phyloP scores from a whole-genome alignment of 2,888 invertebrate genomes.

The Icerya purchasi region DNA sequence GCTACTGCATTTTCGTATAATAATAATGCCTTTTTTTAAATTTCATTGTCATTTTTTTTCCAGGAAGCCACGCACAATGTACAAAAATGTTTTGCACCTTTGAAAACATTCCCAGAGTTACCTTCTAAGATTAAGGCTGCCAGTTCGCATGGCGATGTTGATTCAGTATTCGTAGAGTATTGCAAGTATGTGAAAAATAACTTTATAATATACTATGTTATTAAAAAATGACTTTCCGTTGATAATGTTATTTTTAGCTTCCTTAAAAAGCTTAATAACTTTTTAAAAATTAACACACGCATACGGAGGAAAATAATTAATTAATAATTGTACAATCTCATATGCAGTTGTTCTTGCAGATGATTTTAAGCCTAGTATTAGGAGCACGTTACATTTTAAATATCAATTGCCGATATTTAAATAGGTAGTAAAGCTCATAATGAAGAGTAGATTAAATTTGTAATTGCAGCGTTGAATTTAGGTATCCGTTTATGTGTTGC shows the following conservation, averaged over 20 bases:
- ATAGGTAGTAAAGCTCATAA: too few relatives aligned
- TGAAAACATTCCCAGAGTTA: conserved; percentile 37
- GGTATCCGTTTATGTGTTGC: too few relatives aligned
- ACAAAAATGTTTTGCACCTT: conserved; percentile 32
- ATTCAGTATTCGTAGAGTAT: conserved; percentile 50
- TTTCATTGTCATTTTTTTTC: conserved; percentile 13
- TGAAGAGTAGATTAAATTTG: too few relatives aligned
- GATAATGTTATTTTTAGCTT: too few relatives aligned
- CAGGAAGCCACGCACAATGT: conserved; percentile 29
- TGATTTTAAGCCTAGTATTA: not conserved
- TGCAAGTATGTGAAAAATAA: conserved; percentile 28
- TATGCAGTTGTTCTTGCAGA: not conserved
- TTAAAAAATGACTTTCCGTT: too few relatives aligned
- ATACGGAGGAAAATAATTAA: too few relatives aligned
- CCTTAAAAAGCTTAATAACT: too few relatives aligned
- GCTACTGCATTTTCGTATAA: too few relatives aligned
- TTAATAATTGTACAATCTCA: too few relatives aligned
- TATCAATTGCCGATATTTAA: not conserved
- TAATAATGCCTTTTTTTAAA: not conserved
- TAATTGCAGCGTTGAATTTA: too few relatives aligned
- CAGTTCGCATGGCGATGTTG: conserved; percentile 44
- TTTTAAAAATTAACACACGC: too few relatives aligned
- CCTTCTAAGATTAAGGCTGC: conserved; percentile 44
- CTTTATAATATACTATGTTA: too few relatives aligned
- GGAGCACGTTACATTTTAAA: not conserved